Evolutionary conservation across 2,888 invertebrate species (phyloP), one percentile per base, ranked within the genome.

Genomic region (Heliconius ismenius): DNA sequence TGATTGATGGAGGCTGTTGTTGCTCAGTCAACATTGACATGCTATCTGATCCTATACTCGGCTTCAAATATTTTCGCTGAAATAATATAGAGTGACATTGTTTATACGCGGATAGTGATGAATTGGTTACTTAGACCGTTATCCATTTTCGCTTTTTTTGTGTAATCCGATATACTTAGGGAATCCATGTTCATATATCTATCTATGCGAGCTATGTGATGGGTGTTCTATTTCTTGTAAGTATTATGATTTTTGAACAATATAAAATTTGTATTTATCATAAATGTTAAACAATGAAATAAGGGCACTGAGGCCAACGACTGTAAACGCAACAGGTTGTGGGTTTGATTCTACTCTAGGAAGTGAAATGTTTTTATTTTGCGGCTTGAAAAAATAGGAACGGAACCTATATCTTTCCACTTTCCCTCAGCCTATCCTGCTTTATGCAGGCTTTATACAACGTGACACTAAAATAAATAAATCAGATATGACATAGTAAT

Each of bases 1-100:
- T 83, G 83, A 92, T 92, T 91, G 92, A 92, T 92, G 88, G 86
- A 81, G 84, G 83, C 83, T 79, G 81, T 83, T 78, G 80, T 81
- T 85, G 86, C 83, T 84, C 84, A 81, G 84, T 85, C 87, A 86
- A 84, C 85, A 85, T 88, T 87, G 88, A 86, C 85, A 83, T 82
- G 84, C 81, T 84, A 85, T 83, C 81, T 79, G 81, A 82, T 82
- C 82, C 79, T 65, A 43, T 73, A 65, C 76, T 69, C 58, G 60
- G 77, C 49, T 74, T 67, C 73, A 72, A 76, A 76, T 76, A 76
- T 76, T 68, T 63, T 39, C 32, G 60, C 49, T 69, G 74, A 73
- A 73, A 73, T 73, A 73, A 49, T 69, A 74, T 49, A 24, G 43
- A 62, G 32, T 74, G 77, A 78, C 78, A 80, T 80, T 78, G 78